Evolutionary conservation across 2,797 vertebrate species (phyloP), one percentile per base, ranked within the genome.

Genomic region (Masticophis lateralis): DNA sequence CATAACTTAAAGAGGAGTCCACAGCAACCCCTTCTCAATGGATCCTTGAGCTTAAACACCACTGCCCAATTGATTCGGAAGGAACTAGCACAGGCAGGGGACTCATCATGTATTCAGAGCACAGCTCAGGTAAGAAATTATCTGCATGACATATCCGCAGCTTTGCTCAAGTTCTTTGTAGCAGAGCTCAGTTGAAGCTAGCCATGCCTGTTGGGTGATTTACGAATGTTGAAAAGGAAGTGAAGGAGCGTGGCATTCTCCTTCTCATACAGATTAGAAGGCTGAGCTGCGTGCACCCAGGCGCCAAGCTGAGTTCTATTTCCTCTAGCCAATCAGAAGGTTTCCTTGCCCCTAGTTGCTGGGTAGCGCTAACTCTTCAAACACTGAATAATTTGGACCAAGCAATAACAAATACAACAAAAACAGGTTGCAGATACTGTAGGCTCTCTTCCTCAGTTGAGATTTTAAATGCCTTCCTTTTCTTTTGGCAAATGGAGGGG

Each of bases 281-380:
- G 94, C 96, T 0, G 5, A 94, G 94, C 95, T 7, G 27, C 37
- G 1, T 89, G 5, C 4, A 92, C 56, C 4, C 59, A 66, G 37
- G 69, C 90, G 95, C 93, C 95, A 95, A 96, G 94, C 92, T 69
- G 47, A 94, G 92, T 94, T 74, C 53, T 95, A 43, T 66, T 28
- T 89, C 93, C 94, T 91, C 92, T 90, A 95, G 94, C 95, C 95
- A 95, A 93, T 91, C 94, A 94, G 94, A 93, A 91, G 93, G 91
- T 94, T 93, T 47, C 93, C 93, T 94, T 7, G 2, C 61, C 91
- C 93, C 83, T 95, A 95, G 97, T 97, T 97, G 97, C 97, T 96
- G 96, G 95, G 97, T 96, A 97, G 96, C 93, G 0, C 96, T 43
- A 96, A 93, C 92, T 91, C 83, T 88, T 92, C 94, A 94, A 94